Evolutionary conservation across 2,113 vertebrate species (phyloP).

Genomic region (Taurulus bubalis): DNA sequence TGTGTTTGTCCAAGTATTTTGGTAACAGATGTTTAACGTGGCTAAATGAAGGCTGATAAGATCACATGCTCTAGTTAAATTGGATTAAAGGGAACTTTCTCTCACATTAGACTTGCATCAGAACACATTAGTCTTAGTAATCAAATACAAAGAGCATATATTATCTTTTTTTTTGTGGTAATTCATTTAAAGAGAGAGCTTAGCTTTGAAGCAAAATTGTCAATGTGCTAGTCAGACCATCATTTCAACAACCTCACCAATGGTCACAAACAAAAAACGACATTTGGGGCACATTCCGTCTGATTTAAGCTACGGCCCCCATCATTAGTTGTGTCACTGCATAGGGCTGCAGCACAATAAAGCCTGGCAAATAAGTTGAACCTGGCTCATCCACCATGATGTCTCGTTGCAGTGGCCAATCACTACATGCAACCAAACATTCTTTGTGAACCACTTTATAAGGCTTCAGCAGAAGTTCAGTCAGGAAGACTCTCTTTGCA

Average conservation of each 20-base stretch:
- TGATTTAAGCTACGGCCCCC: neutral
- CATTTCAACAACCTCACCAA: neutral
- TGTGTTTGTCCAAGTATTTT: neutral
- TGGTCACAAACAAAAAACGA: neutral
- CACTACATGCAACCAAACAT: neutral
- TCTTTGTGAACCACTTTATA: neutral
- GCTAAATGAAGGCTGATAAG: conserved; percentile 4
- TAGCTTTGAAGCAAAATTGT: neutral
- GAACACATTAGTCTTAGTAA: conserved; percentile 6
- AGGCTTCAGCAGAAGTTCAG: no score
- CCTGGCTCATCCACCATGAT: neutral
- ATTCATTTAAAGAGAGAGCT: conserved; percentile 10
- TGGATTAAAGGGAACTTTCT: conserved; percentile 12
- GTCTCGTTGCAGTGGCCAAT: neutral
- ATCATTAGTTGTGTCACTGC: neutral
- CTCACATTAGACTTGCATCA: conserved; percentile 11
- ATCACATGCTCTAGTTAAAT: conserved; percentile 7
- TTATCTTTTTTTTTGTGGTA: neutral
- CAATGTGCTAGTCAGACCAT: neutral
- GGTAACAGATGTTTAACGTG: conserved; percentile 11
- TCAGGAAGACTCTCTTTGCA: no score
- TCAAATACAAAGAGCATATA: neutral
- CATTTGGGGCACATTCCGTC: neutral
- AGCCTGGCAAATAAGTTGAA: neutral
- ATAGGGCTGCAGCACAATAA: neutral